phyloP scores from a whole-genome alignment of 2,797 vertebrate genomes.

The Sebastolobus altivelis region DNA sequence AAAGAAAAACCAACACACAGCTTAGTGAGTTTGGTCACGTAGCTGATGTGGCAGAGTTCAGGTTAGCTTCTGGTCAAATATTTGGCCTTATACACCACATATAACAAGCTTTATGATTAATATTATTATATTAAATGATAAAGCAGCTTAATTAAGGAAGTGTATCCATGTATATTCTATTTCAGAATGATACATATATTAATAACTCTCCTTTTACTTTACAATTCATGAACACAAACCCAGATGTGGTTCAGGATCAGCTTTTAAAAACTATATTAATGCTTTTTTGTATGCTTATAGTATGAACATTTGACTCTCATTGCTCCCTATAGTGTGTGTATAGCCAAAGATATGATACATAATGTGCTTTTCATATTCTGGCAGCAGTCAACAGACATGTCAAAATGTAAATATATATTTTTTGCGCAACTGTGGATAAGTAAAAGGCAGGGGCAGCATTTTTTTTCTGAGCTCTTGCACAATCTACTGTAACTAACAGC shows the following conservation, averaged over 20 bases:
- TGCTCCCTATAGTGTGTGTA: neutral
- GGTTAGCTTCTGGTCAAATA: slow-evolving; percentile 20
- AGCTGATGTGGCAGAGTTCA: slow-evolving; percentile 32
- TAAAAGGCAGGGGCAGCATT: slow-evolving; percentile 26
- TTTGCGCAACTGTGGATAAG: slow-evolving; percentile 59
- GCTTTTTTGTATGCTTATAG: neutral
- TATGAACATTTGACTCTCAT: neutral
- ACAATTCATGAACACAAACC: neutral
- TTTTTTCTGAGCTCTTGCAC: slow-evolving; percentile 41
- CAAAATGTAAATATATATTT: slow-evolving; percentile 56
- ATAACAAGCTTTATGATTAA: neutral
- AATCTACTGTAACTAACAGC: slow-evolving; percentile 56
- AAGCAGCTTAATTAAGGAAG: neutral
- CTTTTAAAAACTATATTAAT: neutral
- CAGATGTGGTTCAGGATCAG: neutral
- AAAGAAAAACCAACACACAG: slow-evolving; percentile 30
- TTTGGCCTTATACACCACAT: neutral
- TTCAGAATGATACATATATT: neutral
- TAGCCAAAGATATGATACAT: slow-evolving; percentile 19
- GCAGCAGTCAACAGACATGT: slow-evolving; percentile 40
- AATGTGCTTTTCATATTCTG: slow-evolving; percentile 25
- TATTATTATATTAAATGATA: neutral
- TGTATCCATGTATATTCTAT: neutral
- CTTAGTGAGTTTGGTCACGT: slow-evolving; percentile 49
- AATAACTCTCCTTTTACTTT: neutral